Percentiles rank a stretch among this genome's conserved stretches.
Evolutionary conservation across 2,888 invertebrate species (phyloP).

Genomic region (Latrodectus elegans): DNA sequence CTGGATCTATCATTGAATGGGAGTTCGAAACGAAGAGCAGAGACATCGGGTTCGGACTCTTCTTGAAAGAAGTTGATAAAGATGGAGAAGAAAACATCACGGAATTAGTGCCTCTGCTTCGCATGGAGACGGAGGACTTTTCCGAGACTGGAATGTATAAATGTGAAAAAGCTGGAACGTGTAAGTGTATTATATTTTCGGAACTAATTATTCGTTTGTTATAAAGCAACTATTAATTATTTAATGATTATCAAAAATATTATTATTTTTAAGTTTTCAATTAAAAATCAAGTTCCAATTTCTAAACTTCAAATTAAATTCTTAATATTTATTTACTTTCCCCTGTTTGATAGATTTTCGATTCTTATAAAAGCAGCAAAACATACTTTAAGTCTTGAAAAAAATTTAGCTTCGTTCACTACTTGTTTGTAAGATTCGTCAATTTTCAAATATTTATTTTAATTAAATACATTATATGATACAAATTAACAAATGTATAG

Average conservation of each 20-base stretch:
- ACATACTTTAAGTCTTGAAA: no score
- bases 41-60: constrained; percentile 48
- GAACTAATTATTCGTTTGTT: neutral
- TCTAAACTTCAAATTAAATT: neutral
- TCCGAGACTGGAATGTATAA: constrained; percentile 46
- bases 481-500: no score
- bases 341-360: neutral
- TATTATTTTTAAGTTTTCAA: neutral
- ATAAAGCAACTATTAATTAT: neutral
- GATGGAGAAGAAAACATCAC: constrained; percentile 29
- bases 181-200: constrained; percentile 28
- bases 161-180: constrained; percentile 50
- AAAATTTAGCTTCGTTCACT: no score
- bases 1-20: constrained; percentile 46
- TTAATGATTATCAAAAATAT: neutral
- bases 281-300: neutral
- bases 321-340: neutral
- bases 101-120: constrained; percentile 17
- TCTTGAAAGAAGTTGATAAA: constrained; percentile 3
- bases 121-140: constrained; percentile 38
- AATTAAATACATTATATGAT: no score
- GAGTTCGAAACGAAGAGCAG: constrained; percentile 50
- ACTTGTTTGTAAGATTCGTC: no score
- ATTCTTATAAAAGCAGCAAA: no score
- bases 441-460: no score